Base-by-base conservation (phyloP, 2,797 vertebrate genomes). In the Mallotus villosus region DNA sequence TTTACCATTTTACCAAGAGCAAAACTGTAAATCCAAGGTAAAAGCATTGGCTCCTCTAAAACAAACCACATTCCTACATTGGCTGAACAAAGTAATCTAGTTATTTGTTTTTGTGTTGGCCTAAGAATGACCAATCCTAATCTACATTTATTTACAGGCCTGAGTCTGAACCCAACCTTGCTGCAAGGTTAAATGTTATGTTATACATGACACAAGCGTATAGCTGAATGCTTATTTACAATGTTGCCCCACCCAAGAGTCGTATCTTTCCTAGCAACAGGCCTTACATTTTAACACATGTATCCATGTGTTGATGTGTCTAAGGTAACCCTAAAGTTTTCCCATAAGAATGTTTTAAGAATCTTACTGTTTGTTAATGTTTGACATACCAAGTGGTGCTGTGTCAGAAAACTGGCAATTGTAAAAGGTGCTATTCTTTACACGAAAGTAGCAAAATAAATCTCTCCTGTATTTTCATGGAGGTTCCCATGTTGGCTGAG, bases 401-500 rank as follows among this genome's bases (percentile, higher is more conserved):
- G 41, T 12, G 41, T 46, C 41, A 2, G 41, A 46, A 46, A 46
- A 46, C 41, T 46, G 41, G 41, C 41, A 12, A 46, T 46, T 46
- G 1, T 46, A 46, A 46, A 55, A n/a, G 4, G 17, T 7, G 51
- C 9, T 55, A 17, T 55, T 55, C 51, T 55, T n/a, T n/a, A 17
- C 17, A 19, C 51, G 5, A 34, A 34, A 34, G 32, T 1, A 4
- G 5, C 16, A 4, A n/a, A n/a, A 55, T 17, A 55, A 55, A 17
- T 55, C 4, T 80, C 80, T 78, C 51, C 37, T 51, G 67, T 74
- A 46, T 59, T 75, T 83, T 86, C 83, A 82, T 72, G 74, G 74
- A 74, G 75, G 85, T 82, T 84, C 82, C 78, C 74, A 67, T 78
- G 75, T 87, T 86, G 83, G 71, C 72, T 70, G 74, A 82, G 29